Evolutionary conservation across 2,113 vertebrate genomes (phyloP), one percentile per base, ranked within the genome.

Genomic region (Noturus placidus): DNA sequence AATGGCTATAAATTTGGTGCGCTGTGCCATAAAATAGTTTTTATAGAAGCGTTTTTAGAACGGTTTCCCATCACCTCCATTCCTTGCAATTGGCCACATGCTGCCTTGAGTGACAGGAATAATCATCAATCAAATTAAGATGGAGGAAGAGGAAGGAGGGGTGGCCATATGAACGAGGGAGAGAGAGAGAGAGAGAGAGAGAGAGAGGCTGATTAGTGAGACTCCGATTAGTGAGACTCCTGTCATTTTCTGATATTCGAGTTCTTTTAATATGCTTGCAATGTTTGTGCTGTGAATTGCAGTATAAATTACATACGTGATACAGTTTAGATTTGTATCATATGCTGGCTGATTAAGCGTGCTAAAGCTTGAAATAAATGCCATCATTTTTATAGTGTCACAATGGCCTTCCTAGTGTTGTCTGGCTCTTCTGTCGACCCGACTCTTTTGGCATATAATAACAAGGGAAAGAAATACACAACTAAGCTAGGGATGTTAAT

Each of bases 51-150:
- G 19, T 33, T 67, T 87, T 87, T 77, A 65, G 17, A 77, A n/a
- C 38, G 0, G 57, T 78, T 90, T 89, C 90, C 88, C 90, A 88
- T 88, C 85, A 77, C 70, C 19, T 91, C 85, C 84, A 86, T 88
- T 90, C 91, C 89, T 89, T 59, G 54, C 95, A 95, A 95, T 95
- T 94, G 95, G 94, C 93, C 94, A 95, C 95, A 96, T 94, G 94
- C 94, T 95, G 95, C 93, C 94, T 92, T 95, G 95, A 96, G 90
- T 95, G 95, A 94, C 94, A 93, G 92, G 94, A 95, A 93, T 95
- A 95, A 95, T 95, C 94, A 96, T 95, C 95, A 95, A 94, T 95
- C 94, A 95, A 94, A 96, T 95, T 95, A 95, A 92, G 92, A 93
- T 89, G 88, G 89, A 88, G 89, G 89, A 85, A 91, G 84, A 90